Percentiles rank a stretch among this genome's conserved stretches.
Conservation (phyloP, 2,888 invertebrate genomes). For the Stratiomys singularior region DNA sequence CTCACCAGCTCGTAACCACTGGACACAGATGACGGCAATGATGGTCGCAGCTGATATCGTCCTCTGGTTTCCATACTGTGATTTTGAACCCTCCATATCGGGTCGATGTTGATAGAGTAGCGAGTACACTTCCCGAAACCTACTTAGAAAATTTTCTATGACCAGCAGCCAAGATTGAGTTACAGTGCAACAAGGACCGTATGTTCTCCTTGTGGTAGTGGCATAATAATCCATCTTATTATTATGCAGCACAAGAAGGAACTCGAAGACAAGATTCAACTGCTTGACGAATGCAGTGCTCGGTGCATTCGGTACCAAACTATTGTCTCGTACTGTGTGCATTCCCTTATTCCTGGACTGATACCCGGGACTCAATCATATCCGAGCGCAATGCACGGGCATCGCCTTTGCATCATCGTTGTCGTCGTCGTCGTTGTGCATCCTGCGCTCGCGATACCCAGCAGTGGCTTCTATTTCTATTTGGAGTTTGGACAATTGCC, state of each 20-base stretch:
- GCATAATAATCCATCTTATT: too few relatives aligned
- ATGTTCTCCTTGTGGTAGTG: too few relatives aligned
- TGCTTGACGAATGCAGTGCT: too few relatives aligned
- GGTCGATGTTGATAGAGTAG: constrained; percentile 15
- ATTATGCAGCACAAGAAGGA: too few relatives aligned
- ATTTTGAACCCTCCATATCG: constrained; percentile 14
- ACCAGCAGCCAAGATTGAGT: not conserved
- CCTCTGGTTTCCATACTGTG: constrained; percentile 33
- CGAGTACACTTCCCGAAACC: not conserved
- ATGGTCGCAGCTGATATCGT: constrained; percentile 26
- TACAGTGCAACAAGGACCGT: not conserved
- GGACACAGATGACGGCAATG: constrained; percentile 33
- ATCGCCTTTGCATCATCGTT: constrained; percentile 5
- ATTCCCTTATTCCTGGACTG: too few relatives aligned
- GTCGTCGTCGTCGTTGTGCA: not conserved
- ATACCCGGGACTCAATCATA: not conserved
- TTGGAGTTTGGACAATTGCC: constrained; percentile 40
- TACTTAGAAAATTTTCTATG: not conserved
- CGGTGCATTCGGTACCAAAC: too few relatives aligned
- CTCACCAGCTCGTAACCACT: constrained; percentile 10
- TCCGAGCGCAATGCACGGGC: constrained; percentile 1
- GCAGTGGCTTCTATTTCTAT: constrained; percentile 37
- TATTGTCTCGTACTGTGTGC: too few relatives aligned
- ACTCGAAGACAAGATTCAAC: too few relatives aligned
- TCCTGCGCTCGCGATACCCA: not conserved